Base-by-base conservation (phyloP, 2,113 vertebrate species). In the Burhinus oedicnemus region DNA sequence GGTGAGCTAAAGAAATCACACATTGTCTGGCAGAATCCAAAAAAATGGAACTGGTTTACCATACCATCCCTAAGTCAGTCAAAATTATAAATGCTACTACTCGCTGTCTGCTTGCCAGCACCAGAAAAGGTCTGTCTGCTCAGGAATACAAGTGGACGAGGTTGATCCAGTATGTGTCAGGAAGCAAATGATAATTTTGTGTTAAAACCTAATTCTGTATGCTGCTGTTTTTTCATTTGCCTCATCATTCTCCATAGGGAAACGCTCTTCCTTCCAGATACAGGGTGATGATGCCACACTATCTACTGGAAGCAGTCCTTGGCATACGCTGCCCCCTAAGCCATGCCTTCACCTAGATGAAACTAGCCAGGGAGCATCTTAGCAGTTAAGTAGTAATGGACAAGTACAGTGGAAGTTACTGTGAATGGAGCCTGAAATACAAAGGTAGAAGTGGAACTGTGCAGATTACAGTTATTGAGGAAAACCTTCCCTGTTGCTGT, bases 301-400 rank as follows among this genome's bases (percentile, higher is more conserved):
- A 2, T 4, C 36, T 51, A 45, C 20, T 12, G 87, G n/a, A 38
- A 79, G 66, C 23, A 32, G 11, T 29, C 54, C 29, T 11, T 40
- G 66, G 47, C 17, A n/a, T 2, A 27, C 0, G 0, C 26, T 68
- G 78, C 15, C 16, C 16, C 30, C 51, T 29, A 25, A 3, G 25
- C 25, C 44, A 27, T 30, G 25, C 34, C 17, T 52, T 76, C 19
- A 51, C 36, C 87, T 40, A 5, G 18, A 23, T 34, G 38, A 42
- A 82, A 60, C 15, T 36, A 38, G 3, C 12, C 42, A n/a, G 34
- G 34, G 14, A 68, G 36, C 11, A 11, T 4, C 12, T 21, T 32
- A 34, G 32, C 9, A 19, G 32, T 26, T 32, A 49, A 27, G 36
- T 18, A 72, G 40, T 25, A 40, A 68, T 1, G 27, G 27, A 34